Percentiles rank a stretch among this genome's conserved stretches.
Conservation (phyloP, 2,888 invertebrate species). For the Calliopum simillimum region DNA sequence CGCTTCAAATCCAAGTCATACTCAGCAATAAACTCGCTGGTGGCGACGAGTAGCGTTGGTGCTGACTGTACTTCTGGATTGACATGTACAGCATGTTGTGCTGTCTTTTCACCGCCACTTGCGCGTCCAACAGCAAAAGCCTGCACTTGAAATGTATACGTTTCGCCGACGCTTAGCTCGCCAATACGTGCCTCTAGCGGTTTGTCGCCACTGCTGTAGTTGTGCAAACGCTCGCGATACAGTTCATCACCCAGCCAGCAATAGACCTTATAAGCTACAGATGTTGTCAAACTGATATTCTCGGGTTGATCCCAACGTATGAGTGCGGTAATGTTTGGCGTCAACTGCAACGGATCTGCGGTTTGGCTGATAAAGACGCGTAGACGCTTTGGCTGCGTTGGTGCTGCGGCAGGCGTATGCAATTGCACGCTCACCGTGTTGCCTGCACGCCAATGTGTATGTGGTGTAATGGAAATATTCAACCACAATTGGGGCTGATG, state of each 20-base stretch:
- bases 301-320: slow-evolving; percentile 86
- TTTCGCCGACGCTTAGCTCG: slow-evolving; percentile 72
- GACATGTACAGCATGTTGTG: slow-evolving; percentile 74
- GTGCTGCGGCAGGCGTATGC: slow-evolving; percentile 84
- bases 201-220: slow-evolving; percentile 64
- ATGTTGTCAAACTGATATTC: slow-evolving; percentile 76
- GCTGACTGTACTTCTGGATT: slow-evolving; percentile 81
- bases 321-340: slow-evolving; percentile 70
- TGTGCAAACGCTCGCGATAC: slow-evolving; percentile 49
- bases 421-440: slow-evolving; percentile 73
- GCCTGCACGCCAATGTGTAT: slow-evolving; percentile 87
- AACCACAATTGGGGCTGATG: slow-evolving; percentile 76
- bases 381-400: slow-evolving; percentile 79
- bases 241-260: slow-evolving; percentile 73
- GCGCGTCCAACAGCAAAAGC: slow-evolving; percentile 82
- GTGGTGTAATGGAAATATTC: slow-evolving; percentile 81
- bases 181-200: slow-evolving; percentile 69
- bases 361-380: slow-evolving; percentile 78
- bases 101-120: slow-evolving; percentile 71
- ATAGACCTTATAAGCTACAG: slow-evolving; percentile 74
- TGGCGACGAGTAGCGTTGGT: slow-evolving; percentile 82
- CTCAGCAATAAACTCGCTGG: slow-evolving; percentile 78
- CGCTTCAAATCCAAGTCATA: slow-evolving; percentile 81
- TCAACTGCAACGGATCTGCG: slow-evolving; percentile 59
- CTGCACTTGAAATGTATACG: slow-evolving; percentile 79